These are phyloP conservation scores for Sinocyclocheilus rhinocerous DNA, from an alignment of 2,113 vertebrate species.

Conservation along the genomic window DNA sequence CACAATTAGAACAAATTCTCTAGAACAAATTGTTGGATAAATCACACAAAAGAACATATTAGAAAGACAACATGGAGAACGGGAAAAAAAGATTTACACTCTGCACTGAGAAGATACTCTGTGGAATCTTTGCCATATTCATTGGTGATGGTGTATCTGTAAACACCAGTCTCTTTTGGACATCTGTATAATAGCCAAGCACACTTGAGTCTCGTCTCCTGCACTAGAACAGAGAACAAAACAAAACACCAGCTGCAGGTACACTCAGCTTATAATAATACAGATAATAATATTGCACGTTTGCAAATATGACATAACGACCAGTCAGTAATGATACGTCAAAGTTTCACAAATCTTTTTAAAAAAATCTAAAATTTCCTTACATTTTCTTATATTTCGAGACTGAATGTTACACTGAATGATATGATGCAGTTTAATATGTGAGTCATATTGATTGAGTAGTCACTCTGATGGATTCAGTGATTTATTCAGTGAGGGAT, in stretches of 20 bases:
- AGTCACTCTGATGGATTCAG: no score
- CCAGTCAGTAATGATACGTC: no score
- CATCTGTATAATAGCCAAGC: slow-evolving; percentile 86
- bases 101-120: slow-evolving; percentile 85
- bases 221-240: slow-evolving; percentile 71
- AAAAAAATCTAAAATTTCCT: no score
- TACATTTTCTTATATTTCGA: no score
- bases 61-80: background rate
- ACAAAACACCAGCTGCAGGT: background rate
- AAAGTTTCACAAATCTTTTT: no score
- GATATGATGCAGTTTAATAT: no score
- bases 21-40: background rate
- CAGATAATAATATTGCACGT: no score
- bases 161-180: slow-evolving; percentile 86
- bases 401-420: no score
- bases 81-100: slow-evolving; percentile 72
- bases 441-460: no score
- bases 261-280: background rate
- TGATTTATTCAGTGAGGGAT: no score
- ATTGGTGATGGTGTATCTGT: slow-evolving; percentile 86
- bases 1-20: background rate
- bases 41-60: background rate
- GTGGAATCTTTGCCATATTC: slow-evolving; percentile 86
- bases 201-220: slow-evolving; percentile 88
- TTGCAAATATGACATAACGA: no score